These are phyloP conservation scores for Pampusana beccarii DNA, from an alignment of 2,113 vertebrate genomes.

Conservation along the genomic window DNA sequence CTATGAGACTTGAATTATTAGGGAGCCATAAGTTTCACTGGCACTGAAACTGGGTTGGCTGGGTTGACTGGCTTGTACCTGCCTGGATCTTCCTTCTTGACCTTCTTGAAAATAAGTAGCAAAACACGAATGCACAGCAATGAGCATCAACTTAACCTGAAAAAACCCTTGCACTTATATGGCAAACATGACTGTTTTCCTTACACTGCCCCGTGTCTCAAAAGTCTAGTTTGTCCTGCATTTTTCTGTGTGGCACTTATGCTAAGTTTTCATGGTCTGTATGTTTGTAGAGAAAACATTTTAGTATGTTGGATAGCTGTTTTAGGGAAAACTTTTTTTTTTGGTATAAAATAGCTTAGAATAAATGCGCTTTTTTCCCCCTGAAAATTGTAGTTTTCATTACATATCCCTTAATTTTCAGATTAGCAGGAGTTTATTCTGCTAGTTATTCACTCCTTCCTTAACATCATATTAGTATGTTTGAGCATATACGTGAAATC, in stretches of 20 bases:
- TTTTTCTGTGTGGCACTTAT: neutral
- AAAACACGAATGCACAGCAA: neutral
- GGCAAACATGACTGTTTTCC: neutral
- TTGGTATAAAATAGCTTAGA: neutral
- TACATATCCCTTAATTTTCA: neutral
- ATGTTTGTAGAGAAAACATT: neutral
- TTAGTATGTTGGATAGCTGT: neutral
- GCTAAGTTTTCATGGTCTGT: neutral
- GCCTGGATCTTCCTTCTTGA: neutral
- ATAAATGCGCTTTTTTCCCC: neutral
- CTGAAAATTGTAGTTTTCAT: neutral
- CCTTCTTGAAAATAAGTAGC: neutral
- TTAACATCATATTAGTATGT: neutral
- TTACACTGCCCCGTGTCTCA: neutral
- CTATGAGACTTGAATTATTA: neutral
- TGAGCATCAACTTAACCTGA: neutral
- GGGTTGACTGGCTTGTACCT: too few relatives aligned
- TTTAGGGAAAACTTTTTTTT: neutral
- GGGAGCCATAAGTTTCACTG: neutral
- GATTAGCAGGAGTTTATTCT: neutral
- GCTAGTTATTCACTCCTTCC: neutral
- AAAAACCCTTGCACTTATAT: neutral
- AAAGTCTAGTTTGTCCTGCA: neutral
- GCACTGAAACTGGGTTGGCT: neutral
- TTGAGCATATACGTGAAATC: neutral